A percentile compares a stretch with the other conserved stretches of the same genome.
Conservation (phyloP, 2,113 vertebrate species). For the Pluvialis apricaria region DNA sequence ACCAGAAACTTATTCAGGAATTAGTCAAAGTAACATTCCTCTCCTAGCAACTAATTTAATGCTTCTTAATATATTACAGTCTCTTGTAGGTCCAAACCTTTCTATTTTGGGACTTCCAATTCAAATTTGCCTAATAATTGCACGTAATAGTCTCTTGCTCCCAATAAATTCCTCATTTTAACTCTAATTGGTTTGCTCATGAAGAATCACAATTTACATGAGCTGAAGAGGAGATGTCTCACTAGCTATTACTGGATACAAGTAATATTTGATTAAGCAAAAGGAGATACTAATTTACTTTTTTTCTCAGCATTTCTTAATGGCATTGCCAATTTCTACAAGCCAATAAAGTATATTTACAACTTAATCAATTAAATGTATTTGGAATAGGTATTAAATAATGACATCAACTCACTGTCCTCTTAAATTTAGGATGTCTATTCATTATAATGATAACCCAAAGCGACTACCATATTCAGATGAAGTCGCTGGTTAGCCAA, state of each 20-base stretch:
- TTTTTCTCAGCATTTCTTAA: background rate
- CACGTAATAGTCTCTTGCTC: background rate
- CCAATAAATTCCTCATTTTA: constrained; percentile 34
- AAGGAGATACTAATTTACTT: background rate
- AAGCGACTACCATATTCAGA: background rate
- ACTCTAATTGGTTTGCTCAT: constrained; percentile 40
- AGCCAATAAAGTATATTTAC: background rate
- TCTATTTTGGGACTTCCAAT: constrained; percentile 31
- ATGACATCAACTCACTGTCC: background rate
- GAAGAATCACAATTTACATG: constrained; percentile 39
- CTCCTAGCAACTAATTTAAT: constrained; percentile 16
- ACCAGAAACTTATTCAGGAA: background rate
- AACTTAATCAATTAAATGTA: background rate
- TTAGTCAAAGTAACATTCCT: background rate
- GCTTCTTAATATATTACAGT: background rate
- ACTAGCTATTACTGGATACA: background rate
- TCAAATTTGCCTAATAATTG: constrained; percentile 40
- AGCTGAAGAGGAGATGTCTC: background rate
- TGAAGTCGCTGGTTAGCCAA: background rate
- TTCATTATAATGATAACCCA: background rate
- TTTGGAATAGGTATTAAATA: background rate
- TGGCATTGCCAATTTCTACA: background rate
- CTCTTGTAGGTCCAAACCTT: constrained; percentile 36
- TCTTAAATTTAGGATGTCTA: background rate
- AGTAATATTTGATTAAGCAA: constrained; percentile 37